A percentile compares a stretch with the other conserved stretches of the same genome.
Evolutionary conservation across 2,888 invertebrate species (phyloP).

Genomic region (Drosophila glabriapex): DNA sequence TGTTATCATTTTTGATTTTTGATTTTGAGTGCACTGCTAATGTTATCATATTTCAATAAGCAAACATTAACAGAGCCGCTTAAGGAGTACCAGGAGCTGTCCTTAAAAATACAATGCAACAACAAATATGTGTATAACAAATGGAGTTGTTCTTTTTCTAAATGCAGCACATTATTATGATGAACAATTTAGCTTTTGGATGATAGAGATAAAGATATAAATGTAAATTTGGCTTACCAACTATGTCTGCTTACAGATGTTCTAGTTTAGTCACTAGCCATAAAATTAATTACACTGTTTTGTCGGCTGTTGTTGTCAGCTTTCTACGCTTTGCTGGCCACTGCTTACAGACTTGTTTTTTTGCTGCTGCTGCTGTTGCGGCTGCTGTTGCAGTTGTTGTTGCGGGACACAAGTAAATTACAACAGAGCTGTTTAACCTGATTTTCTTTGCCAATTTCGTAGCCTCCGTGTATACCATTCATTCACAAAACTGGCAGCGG

Average conservation of each 20-base stretch:
- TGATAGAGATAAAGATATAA: neutral
- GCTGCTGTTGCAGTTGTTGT: conserved; percentile 18
- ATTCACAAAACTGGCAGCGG: conserved; percentile 62
- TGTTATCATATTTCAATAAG: conserved; percentile 32
- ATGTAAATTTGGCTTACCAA: neutral
- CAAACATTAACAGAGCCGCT: conserved; percentile 33
- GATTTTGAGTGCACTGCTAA: conserved; percentile 42
- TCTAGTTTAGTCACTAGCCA: conserved; percentile 29
- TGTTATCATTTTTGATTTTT: conserved; percentile 61
- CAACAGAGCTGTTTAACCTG: conserved; percentile 79
- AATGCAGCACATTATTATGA: neutral
- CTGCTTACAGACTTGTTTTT: conserved; percentile 43
- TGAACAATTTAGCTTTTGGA: no score
- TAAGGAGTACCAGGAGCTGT: conserved; percentile 23
- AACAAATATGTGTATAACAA: conserved; percentile 52
- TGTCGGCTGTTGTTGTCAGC: conserved; percentile 41
- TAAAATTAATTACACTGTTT: conserved; percentile 48
- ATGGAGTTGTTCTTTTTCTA: neutral
- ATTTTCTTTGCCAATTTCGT: conserved; percentile 67
- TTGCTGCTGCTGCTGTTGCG: conserved; percentile 19
- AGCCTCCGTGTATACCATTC: conserved; percentile 58
- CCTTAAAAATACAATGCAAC: conserved; percentile 53
- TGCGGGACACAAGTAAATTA: conserved; percentile 61
- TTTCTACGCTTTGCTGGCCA: conserved; percentile 68
- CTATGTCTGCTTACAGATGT: conserved; percentile 43